Evolutionary conservation across 2,888 invertebrate species (phyloP).

Genomic region (Microplitis deprimator): DNA sequence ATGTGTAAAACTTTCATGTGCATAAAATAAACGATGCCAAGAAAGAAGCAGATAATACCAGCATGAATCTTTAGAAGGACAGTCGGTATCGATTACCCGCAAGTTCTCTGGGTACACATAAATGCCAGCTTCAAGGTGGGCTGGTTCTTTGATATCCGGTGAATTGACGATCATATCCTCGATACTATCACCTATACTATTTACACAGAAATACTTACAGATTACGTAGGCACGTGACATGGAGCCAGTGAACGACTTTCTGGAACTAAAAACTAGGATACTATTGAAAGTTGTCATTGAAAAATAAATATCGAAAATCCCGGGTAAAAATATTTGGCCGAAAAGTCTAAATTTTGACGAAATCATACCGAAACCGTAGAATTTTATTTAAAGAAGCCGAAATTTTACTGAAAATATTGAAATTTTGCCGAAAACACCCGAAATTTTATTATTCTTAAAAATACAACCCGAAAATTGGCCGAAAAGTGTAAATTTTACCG

Average conservation of each 20-base stretch:
- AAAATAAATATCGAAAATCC: neutral
- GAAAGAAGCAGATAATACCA: slow-evolving; percentile 18
- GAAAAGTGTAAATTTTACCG: too few species aligned
- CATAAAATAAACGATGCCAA: slow-evolving; percentile 9
- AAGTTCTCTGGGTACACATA: slow-evolving; percentile 46
- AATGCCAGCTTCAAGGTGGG: slow-evolving; percentile 50
- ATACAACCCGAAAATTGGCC: too few species aligned
- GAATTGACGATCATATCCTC: slow-evolving; percentile 49
- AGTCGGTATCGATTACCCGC: slow-evolving; percentile 49
- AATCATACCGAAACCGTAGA: too few species aligned
- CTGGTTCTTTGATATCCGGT: slow-evolving; percentile 48
- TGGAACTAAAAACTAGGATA: slow-evolving; percentile 3
- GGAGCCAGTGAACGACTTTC: neutral
- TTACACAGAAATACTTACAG: slow-evolving; percentile 33
- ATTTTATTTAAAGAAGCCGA: too few species aligned
- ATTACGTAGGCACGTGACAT: neutral
- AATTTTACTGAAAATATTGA: too few species aligned
- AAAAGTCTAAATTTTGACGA: too few species aligned
- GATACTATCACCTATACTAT: slow-evolving; percentile 32
- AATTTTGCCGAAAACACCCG: too few species aligned
- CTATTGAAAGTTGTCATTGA: neutral
- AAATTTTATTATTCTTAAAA: too few species aligned
- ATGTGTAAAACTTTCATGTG: slow-evolving; percentile 7
- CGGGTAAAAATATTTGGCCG: neutral
- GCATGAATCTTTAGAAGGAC: slow-evolving; percentile 45